phyloP scores from a whole-genome alignment of 2,113 vertebrate species.

The Egretta garzetta region DNA sequence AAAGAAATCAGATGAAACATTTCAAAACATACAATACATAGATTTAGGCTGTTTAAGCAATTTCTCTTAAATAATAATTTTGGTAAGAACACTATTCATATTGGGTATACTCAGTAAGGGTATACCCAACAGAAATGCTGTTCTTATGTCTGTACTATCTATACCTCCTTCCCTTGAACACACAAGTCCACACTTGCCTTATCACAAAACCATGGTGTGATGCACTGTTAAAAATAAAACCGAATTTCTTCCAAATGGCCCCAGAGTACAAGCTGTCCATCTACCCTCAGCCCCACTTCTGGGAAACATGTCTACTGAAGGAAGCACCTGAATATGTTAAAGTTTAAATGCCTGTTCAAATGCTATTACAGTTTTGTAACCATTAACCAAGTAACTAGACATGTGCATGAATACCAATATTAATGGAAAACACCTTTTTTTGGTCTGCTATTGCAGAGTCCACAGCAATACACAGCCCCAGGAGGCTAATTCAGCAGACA shows the following conservation, averaged over 20 bases:
- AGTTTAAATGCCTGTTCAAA: background rate
- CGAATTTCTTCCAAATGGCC: background rate
- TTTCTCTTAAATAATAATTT: background rate
- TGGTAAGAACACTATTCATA: background rate
- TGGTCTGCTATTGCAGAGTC: background rate
- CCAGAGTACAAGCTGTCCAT: background rate
- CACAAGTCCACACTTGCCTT: background rate
- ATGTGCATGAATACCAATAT: rapidly evolving
- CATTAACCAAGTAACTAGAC: background rate
- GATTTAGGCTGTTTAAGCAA: background rate
- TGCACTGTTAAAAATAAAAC: background rate
- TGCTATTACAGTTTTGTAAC: background rate
- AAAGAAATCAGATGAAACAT: background rate
- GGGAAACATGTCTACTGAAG: background rate
- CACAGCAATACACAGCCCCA: rapidly evolving
- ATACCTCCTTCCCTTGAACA: background rate
- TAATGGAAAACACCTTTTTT: background rate
- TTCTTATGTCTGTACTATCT: background rate
- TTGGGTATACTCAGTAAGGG: background rate
- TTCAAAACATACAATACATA: background rate
- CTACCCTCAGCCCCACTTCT: background rate
- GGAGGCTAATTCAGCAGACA: background rate
- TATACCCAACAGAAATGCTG: background rate
- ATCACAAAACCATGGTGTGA: background rate
- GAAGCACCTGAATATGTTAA: background rate